A percentile compares a stretch with the other conserved stretches of the same genome.
Evolutionary conservation across 2,797 vertebrate genomes (phyloP).

Genomic region (Petrocephalus sullivani): DNA sequence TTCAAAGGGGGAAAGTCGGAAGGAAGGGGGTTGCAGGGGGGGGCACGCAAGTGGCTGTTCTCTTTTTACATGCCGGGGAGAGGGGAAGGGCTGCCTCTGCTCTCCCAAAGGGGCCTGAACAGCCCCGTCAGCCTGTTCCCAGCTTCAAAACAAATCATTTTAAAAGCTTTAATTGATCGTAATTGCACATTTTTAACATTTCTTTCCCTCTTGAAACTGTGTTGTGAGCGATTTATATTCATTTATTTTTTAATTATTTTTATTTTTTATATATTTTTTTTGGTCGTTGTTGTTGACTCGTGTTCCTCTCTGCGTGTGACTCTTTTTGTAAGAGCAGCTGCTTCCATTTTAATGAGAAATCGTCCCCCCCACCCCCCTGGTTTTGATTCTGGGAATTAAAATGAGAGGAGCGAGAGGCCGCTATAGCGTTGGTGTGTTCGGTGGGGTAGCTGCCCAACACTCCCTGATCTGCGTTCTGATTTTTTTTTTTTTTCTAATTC

Average conservation of each 20-base stretch:
- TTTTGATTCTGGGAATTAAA: conserved; percentile 21
- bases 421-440: not conserved
- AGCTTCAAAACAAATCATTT: conserved; percentile 36
- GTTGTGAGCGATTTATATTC: conserved; percentile 24
- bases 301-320: conserved; percentile 24
- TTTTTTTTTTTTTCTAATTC: not conserved
- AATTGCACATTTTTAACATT: conserved; percentile 31
- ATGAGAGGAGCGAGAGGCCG: not conserved
- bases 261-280: conserved; percentile 1
- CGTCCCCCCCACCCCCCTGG: not conserved
- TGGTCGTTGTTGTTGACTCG: conserved; percentile 21
- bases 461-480: not conserved
- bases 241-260: not conserved
- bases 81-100: conserved; percentile 6
- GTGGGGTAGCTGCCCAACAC: not conserved
- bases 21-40: not conserved
- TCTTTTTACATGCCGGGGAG: conserved; percentile 3
- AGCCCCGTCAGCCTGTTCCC: conserved; percentile 23
- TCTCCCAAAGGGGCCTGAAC: conserved; percentile 17
- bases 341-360: conserved; percentile 30
- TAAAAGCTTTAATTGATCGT: conserved; percentile 29
- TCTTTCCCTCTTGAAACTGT: conserved; percentile 27
- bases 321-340: conserved; percentile 22
- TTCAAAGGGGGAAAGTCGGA: conserved; percentile 25
- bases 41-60: not conserved